These are phyloP conservation scores for Bombyx mandarina DNA, from an alignment of 1,140 invertebrate species.

Conservation along the genomic window DNA sequence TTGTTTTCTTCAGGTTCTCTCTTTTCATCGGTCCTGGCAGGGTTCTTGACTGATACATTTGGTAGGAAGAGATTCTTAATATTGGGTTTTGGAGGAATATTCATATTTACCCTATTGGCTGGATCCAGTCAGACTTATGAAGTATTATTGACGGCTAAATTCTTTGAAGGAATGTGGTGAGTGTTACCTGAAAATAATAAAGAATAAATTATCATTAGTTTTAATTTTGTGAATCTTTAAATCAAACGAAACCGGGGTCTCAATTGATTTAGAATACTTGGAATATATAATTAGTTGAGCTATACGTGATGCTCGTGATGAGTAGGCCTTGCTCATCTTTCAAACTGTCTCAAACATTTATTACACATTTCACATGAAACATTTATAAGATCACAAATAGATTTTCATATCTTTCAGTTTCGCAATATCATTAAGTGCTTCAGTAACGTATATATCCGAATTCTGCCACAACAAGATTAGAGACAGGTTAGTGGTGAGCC, in stretches of 20 bases:
- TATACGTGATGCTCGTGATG: not conserved
- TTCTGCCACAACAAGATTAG: conserved; percentile 47
- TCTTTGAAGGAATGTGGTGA: conserved; percentile 83
- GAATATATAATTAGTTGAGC: not conserved
- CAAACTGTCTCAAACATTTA: no score
- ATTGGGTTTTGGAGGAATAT: conserved; percentile 77
- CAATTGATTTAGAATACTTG: not conserved
- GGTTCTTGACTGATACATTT: conserved; percentile 81
- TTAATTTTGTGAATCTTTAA: no score
- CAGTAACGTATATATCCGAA: conserved; percentile 40
- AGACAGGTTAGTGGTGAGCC: conserved; percentile 42
- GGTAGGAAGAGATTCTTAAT: conserved; percentile 80
- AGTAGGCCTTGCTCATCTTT: not conserved
- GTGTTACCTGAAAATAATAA: conserved; percentile 34
- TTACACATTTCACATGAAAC: no score
- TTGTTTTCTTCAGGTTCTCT: conserved; percentile 77
- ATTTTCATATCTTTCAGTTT: conserved; percentile 23
- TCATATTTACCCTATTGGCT: conserved; percentile 75
- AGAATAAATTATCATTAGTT: not conserved
- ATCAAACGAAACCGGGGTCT: no score
- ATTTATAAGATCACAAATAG: no score
- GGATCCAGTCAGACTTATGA: conserved; percentile 79
- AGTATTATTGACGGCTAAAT: conserved; percentile 78
- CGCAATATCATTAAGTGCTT: conserved; percentile 31
- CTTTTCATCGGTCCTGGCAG: conserved; percentile 81